A percentile compares a stretch with the other conserved stretches of the same genome.
Conservation (phyloP, 2,888 invertebrate genomes). For the Cosmia trapezina region DNA sequence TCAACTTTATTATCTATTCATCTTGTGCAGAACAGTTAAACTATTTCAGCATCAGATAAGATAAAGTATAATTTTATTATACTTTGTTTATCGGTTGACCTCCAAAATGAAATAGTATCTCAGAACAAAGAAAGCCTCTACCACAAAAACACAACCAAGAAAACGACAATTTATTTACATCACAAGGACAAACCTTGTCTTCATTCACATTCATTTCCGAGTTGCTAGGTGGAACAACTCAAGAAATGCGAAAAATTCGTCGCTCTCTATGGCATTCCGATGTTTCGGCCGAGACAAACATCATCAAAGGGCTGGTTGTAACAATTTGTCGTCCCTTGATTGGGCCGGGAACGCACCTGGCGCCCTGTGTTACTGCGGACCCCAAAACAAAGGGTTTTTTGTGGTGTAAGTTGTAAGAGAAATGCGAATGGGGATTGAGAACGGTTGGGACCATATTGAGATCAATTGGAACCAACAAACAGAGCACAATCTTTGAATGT, state of each 20-base stretch:
- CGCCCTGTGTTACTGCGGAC: slow-evolving; percentile 82
- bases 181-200: slow-evolving; percentile 1
- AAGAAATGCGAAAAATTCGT: slow-evolving; percentile 51
- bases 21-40: too few relatives aligned
- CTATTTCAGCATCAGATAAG: too few relatives aligned
- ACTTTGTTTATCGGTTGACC: too few relatives aligned
- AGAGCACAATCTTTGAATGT: too few relatives aligned
- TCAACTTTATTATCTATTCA: too few relatives aligned
- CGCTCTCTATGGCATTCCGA: slow-evolving; percentile 65
- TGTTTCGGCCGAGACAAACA: slow-evolving; percentile 76
- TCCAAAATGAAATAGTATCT: background rate
- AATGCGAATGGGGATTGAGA: background rate
- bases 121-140: background rate
- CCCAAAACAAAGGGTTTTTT: slow-evolving; percentile 80
- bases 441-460: too few relatives aligned
- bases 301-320: slow-evolving; percentile 83
- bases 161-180: slow-evolving; percentile 18
- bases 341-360: slow-evolving; percentile 84
- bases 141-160: slow-evolving; percentile 5
- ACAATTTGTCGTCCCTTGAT: slow-evolving; percentile 86
- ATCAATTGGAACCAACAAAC: too few relatives aligned
- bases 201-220: slow-evolving; percentile 14
- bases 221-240: slow-evolving; percentile 17
- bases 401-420: slow-evolving; percentile 59
- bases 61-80: too few relatives aligned